Percentiles rank a stretch among this genome's conserved stretches.
phyloP scores from a whole-genome alignment of 1,140 invertebrate genomes.

The Drosophila asahinai region DNA sequence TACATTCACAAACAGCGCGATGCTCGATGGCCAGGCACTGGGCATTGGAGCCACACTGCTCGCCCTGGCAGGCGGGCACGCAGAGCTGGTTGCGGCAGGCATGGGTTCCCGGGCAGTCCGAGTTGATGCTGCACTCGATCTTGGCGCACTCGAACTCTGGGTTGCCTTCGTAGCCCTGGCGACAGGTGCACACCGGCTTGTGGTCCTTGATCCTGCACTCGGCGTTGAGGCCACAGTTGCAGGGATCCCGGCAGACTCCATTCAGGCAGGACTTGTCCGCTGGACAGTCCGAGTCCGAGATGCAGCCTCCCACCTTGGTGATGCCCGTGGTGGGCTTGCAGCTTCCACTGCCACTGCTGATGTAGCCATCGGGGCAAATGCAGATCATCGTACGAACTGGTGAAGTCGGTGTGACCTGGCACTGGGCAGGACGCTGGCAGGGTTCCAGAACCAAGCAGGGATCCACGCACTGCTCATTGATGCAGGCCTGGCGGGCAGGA shows the following conservation, averaged over 20 bases:
- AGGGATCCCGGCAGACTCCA: constrained; percentile 92
- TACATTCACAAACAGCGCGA: constrained; percentile 91
- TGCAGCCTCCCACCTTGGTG: constrained; percentile 89
- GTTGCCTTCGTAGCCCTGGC: constrained; percentile 92
- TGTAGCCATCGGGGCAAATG: constrained; percentile 94
- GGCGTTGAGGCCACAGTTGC: constrained; percentile 92
- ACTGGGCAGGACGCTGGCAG: constrained; percentile 91
- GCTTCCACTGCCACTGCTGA: constrained; percentile 92
- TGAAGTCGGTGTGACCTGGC: constrained; percentile 91
- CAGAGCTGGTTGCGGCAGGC: constrained; percentile 92
- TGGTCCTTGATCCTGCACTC: constrained; percentile 93
- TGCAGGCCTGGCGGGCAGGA: constrained; percentile 91
- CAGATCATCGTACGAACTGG: constrained; percentile 96
- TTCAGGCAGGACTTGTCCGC: constrained; percentile 91
- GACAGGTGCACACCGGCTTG: constrained; percentile 93
- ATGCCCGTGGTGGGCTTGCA: constrained; percentile 90
- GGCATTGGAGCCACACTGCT: constrained; percentile 90
- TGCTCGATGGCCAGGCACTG: constrained; percentile 92
- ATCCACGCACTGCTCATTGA: constrained; percentile 92
- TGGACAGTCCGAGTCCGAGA: constrained; percentile 91
- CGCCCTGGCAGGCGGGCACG: constrained; percentile 90
- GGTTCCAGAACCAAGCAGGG: constrained; percentile 92
- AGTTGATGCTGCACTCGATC: constrained; percentile 90
- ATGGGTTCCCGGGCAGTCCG: constrained; percentile 91
- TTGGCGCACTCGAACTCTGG: constrained; percentile 91